These are phyloP conservation scores for Drosophila burlai DNA, from an alignment of 1,140 invertebrate genomes.

Conservation along the genomic window DNA sequence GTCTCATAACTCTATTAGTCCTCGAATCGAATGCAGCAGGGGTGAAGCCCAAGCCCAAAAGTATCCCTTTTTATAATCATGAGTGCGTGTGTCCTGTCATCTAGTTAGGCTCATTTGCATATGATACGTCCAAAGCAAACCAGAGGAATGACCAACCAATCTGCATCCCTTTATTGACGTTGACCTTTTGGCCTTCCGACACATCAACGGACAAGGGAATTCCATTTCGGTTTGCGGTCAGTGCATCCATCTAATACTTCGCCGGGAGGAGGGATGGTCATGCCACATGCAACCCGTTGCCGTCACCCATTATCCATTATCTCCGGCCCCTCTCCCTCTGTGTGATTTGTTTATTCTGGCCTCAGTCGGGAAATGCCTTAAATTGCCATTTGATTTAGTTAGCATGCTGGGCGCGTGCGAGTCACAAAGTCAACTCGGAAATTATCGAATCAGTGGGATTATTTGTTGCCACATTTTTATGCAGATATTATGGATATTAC, in stretches of 20 bases:
- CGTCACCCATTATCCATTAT: slow-evolving; percentile 17
- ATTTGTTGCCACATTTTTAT: background rate
- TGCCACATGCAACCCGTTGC: slow-evolving; percentile 26
- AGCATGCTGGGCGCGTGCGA: slow-evolving; percentile 22
- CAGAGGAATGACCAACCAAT: background rate
- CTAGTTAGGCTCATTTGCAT: slow-evolving; percentile 67
- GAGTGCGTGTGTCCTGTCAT: slow-evolving; percentile 38
- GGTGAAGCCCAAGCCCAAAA: background rate
- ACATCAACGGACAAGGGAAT: slow-evolving; percentile 33
- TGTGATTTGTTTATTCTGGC: slow-evolving; percentile 19
- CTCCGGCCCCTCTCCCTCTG: background rate
- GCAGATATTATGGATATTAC: background rate
- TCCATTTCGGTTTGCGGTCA: slow-evolving; percentile 39
- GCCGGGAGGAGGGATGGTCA: slow-evolving; percentile 4
- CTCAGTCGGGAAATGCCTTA: slow-evolving; percentile 10
- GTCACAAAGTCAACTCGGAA: slow-evolving; percentile 11
- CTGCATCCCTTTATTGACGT: slow-evolving; percentile 24
- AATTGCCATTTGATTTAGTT: slow-evolving; percentile 39
- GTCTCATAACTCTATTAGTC: slow-evolving; percentile 43
- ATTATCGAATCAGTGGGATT: slow-evolving; percentile 20
- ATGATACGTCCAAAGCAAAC: slow-evolving; percentile 9
- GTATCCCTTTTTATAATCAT: slow-evolving; percentile 4
- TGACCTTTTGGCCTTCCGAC: slow-evolving; percentile 43
- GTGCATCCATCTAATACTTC: slow-evolving; percentile 34
- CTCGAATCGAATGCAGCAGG: background rate